Evolutionary conservation across 1,140 invertebrate genomes (phyloP).

Genomic region (Patella vulgata): DNA sequence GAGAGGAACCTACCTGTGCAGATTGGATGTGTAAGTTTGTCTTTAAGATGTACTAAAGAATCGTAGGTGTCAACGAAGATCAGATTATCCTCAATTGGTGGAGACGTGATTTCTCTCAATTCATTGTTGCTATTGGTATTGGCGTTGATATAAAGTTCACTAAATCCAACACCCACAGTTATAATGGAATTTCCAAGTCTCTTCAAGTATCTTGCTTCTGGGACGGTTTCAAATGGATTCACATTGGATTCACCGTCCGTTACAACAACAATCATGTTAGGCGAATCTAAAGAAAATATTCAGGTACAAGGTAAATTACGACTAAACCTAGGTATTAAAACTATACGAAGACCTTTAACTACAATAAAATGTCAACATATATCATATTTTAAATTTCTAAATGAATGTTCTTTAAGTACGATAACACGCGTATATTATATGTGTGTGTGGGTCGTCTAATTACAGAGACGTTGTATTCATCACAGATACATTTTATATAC

Average conservation of each 20-base stretch:
- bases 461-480: no score
- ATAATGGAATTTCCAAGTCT: conserved; percentile 47
- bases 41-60: conserved; percentile 38
- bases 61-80: conserved; percentile 51
- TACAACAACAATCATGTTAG: conserved; percentile 53
- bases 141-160: conserved; percentile 3
- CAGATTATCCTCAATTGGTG: conserved; percentile 47
- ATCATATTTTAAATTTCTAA: no score
- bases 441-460: no score
- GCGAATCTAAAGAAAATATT: conserved; percentile 44
- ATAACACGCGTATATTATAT: no score
- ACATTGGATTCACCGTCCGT: conserved; percentile 61
- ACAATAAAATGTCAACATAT: no score
- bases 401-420: no score
- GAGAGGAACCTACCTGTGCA: conserved; percentile 43
- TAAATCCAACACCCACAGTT: conserved; percentile 53
- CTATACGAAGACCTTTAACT: no score
- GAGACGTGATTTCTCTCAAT: conserved; percentile 49
- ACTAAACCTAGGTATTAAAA: no score
- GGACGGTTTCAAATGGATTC: conserved; percentile 47
- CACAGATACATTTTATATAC: no score
- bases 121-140: conserved; percentile 29
- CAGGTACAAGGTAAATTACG: no score
- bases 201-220: conserved; percentile 50
- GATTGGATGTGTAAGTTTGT: conserved; percentile 45